Evolutionary conservation across 2,888 invertebrate species (phyloP).

Genomic region (Phymatocera aterrima): DNA sequence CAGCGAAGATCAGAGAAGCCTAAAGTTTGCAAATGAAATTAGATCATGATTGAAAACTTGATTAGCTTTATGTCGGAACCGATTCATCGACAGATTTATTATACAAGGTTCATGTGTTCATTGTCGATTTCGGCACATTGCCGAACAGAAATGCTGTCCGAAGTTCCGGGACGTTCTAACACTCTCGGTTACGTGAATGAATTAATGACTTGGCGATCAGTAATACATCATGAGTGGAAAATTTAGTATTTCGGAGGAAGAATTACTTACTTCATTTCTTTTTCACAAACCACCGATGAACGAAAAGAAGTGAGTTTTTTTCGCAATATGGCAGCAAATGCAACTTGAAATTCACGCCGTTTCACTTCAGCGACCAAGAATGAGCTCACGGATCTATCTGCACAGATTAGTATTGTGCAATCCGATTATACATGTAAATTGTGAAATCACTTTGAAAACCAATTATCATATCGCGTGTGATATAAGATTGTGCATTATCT

Average conservation of each 20-base stretch:
- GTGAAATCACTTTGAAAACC: too few relatives aligned
- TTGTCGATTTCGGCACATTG: neutral
- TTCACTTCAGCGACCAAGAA: neutral
- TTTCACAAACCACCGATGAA: constrained; percentile 2
- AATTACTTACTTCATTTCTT: neutral
- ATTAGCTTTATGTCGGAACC: neutral
- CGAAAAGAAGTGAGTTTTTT: constrained; percentile 23
- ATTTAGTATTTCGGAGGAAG: too few relatives aligned
- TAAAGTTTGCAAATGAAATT: neutral
- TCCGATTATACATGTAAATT: too few relatives aligned
- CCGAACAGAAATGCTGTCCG: neutral
- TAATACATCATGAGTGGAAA: too few relatives aligned
- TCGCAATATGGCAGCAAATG: constrained; percentile 16
- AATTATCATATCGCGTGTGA: too few relatives aligned
- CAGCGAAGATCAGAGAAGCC: neutral
- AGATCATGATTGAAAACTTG: neutral
- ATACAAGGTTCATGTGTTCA: too few relatives aligned
- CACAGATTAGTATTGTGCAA: too few relatives aligned
- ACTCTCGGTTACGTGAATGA: too few relatives aligned
- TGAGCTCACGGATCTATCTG: too few relatives aligned
- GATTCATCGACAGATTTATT: neutral
- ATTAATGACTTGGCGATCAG: too few relatives aligned
- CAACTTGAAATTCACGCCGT: constrained; percentile 17
- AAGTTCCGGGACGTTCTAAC: neutral
- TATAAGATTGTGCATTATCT: too few relatives aligned